A percentile compares a stretch with the other conserved stretches of the same genome.
Evolutionary conservation across 2,797 vertebrate genomes (phyloP).

Genomic region (Sus cebifrons): DNA sequence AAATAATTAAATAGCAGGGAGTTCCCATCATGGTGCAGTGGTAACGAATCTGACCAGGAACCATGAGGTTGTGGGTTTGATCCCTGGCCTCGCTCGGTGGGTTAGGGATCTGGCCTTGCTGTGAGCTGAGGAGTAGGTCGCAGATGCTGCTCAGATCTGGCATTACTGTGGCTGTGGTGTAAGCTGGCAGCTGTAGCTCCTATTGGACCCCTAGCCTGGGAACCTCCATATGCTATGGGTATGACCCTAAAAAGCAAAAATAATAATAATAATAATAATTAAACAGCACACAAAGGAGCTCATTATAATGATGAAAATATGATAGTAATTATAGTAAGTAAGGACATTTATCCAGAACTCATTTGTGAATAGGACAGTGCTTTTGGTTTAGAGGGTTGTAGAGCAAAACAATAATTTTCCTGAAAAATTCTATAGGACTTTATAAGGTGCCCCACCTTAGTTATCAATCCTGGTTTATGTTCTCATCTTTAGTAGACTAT

Average conservation of each 20-base stretch:
- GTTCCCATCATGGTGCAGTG: too few species aligned
- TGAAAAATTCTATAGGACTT: neutral
- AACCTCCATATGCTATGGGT: too few species aligned
- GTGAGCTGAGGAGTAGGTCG: too few species aligned
- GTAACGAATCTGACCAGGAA: too few species aligned
- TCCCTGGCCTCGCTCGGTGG: too few species aligned
- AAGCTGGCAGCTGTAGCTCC: too few species aligned
- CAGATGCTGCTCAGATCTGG: too few species aligned
- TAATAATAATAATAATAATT: conserved; percentile 78
- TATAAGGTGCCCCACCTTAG: neutral
- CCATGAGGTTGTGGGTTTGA: too few species aligned
- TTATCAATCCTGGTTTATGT: neutral
- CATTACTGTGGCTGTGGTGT: too few species aligned
- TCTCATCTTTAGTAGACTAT: neutral
- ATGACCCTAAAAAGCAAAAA: too few species aligned
- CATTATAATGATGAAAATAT: conserved; percentile 81
- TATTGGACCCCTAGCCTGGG: too few species aligned
- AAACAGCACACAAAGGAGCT: conserved; percentile 82
- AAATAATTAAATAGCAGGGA: conserved; percentile 85
- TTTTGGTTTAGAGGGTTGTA: neutral
- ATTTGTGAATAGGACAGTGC: conserved; percentile 68
- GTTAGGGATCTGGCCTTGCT: too few species aligned
- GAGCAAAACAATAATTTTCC: conserved; percentile 26
- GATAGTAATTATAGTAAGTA: conserved; percentile 77
- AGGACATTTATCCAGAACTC: conserved; percentile 84